Evolutionary conservation across 2,797 vertebrate species (phyloP).

Genomic region (Pachyuromys duprasi): DNA sequence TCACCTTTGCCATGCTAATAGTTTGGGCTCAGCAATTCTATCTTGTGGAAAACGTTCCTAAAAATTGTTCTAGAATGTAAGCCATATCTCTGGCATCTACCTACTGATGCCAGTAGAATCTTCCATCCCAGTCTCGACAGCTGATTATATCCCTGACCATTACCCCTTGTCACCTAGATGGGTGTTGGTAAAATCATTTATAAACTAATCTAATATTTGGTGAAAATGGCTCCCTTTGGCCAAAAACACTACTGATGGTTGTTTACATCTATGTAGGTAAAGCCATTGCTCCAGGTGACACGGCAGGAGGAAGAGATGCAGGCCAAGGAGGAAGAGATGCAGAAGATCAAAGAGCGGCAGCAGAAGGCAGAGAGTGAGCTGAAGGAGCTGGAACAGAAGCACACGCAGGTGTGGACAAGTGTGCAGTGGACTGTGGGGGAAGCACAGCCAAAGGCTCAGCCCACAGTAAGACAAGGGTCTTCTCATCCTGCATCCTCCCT

Average conservation of each 20-base stretch:
- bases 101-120: not conserved
- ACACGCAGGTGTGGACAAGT: constrained; percentile 88
- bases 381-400: constrained; percentile 94
- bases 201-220: not conserved
- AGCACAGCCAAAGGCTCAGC: not conserved
- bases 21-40: not conserved
- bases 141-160: not conserved
- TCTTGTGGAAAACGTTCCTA: not conserved
- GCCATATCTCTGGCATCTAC: no score
- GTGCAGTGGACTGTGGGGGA: accelerated
- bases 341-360: constrained; percentile 92
- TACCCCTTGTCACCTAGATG: not conserved
- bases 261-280: constrained; percentile 89
- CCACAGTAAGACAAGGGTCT: not conserved
- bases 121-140: accelerated
- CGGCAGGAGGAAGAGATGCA: constrained; percentile 98
- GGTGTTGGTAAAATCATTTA: accelerated
- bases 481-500: accelerated
- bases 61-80: not conserved
- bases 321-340: constrained; percentile 95
- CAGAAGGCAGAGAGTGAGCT: constrained; percentile 92
- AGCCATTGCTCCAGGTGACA: constrained; percentile 97
- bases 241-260: not conserved
- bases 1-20: accelerated
- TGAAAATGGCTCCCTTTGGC: not conserved